A percentile compares a stretch with the other conserved stretches of the same genome.
Conservation (phyloP, 2,113 vertebrate species). For the Hiodon tergisus region DNA sequence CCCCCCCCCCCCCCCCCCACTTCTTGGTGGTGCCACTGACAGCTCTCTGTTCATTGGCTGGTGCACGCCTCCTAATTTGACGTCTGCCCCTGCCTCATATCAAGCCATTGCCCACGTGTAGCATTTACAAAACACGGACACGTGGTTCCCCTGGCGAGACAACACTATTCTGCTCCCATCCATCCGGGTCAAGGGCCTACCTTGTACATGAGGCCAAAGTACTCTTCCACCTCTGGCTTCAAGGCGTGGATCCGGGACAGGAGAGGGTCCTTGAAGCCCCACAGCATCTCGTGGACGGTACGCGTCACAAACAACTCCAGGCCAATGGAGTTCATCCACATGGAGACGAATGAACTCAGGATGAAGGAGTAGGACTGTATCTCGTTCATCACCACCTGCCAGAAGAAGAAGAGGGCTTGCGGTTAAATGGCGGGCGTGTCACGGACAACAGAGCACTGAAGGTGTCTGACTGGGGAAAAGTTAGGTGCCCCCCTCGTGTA, state of each 20-base stretch:
- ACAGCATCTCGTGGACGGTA: slow-evolving; percentile 78
- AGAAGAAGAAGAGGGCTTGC: neutral
- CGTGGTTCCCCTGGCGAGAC: neutral
- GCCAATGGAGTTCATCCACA: slow-evolving; percentile 48
- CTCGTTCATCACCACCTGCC: slow-evolving; percentile 78
- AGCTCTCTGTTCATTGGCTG: too few species aligned
- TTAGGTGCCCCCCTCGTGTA: too few species aligned
- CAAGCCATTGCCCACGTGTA: too few species aligned
- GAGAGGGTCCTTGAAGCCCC: slow-evolving; percentile 89
- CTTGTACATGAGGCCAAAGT: slow-evolving; percentile 87
- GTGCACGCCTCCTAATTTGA: too few species aligned
- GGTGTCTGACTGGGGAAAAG: too few species aligned
- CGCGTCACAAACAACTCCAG: slow-evolving; percentile 71
- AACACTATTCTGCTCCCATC: neutral
- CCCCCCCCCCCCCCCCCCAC: too few species aligned
- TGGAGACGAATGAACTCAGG: slow-evolving; percentile 46
- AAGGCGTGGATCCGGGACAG: slow-evolving; percentile 66
- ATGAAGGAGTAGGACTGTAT: slow-evolving; percentile 57
- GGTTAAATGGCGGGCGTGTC: neutral
- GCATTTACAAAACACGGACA: too few species aligned
- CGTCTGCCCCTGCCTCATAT: too few species aligned
- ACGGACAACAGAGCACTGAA: too few species aligned
- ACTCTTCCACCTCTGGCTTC: slow-evolving; percentile 61
- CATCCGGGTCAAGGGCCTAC: slow-evolving; percentile 49
- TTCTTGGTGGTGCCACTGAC: too few species aligned